Conservation (phyloP, 2,888 invertebrate species). For the Xestia rhomboidea region DNA sequence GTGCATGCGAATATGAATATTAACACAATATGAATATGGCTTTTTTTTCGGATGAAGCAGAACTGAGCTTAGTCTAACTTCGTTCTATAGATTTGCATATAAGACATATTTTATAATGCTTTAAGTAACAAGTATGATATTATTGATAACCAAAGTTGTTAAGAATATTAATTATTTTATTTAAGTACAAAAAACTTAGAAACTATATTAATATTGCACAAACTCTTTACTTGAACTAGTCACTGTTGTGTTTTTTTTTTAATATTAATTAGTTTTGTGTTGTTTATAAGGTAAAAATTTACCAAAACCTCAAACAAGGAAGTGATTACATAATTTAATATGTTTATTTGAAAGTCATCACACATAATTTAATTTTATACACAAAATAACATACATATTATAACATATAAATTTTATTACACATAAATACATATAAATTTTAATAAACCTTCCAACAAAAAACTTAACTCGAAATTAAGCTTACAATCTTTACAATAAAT, state of each 20-base stretch:
- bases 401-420: too few relatives aligned
- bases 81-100: not conserved
- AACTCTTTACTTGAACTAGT: not conserved
- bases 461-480: conserved; percentile 5
- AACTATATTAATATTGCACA: not conserved
- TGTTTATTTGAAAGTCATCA: not conserved
- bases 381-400: too few relatives aligned
- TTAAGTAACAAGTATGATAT: conserved; percentile 4
- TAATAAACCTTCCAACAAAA: conserved; percentile 17
- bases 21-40: not conserved
- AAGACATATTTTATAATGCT: conserved; percentile 1
- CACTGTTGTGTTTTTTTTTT: conserved; percentile 31
- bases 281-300: not conserved
- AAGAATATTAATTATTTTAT: not conserved
- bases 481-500: conserved; percentile 39
- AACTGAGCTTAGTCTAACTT: not conserved
- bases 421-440: too few relatives aligned
- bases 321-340: conserved; percentile 19
- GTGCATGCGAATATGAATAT: not conserved
- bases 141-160: not conserved
- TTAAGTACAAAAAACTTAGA: not conserved
- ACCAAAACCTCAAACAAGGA: conserved; percentile 25
- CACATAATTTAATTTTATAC: not conserved
- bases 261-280: not conserved
- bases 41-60: not conserved